Percentiles rank a stretch among this genome's conserved stretches.
Conservation (phyloP, 2,113 vertebrate species). For the Corythaeola cristata region DNA sequence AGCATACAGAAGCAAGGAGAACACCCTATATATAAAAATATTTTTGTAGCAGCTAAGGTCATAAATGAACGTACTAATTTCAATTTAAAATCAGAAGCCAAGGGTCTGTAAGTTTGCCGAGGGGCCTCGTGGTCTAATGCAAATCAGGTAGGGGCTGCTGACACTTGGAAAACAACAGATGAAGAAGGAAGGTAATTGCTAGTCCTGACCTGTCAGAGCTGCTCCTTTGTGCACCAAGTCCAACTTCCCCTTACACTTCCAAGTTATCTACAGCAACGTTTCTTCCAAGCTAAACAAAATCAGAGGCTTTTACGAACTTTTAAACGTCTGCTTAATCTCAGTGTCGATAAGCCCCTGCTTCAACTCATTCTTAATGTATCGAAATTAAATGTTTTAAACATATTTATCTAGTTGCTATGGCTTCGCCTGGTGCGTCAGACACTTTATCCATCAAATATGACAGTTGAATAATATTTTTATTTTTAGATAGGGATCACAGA, state of each 20-base stretch:
- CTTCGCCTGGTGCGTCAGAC: conserved; percentile 18
- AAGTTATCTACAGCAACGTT: conserved; percentile 29
- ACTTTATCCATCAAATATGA: conserved; percentile 66
- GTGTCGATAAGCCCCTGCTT: not conserved
- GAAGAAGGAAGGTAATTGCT: conserved; percentile 38
- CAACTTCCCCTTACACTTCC: conserved; percentile 42
- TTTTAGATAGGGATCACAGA: conserved; percentile 69
- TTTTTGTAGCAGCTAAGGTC: conserved; percentile 21
- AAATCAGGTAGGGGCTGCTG: conserved; percentile 28
- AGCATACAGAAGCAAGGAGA: not conserved
- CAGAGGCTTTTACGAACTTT: conserved; percentile 59
- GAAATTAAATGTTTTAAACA: conserved; percentile 43
- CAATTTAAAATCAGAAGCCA: not conserved
- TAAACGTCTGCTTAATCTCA: conserved; percentile 46
- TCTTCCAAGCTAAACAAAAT: conserved; percentile 64
- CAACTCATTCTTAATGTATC: conserved; percentile 49
- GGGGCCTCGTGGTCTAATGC: not conserved
- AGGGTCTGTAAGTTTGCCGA: not conserved
- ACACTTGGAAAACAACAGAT: conserved; percentile 17
- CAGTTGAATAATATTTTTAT: conserved; percentile 71
- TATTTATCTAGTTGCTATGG: conserved; percentile 70
- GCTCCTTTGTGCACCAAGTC: not conserved
- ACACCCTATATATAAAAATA: not conserved
- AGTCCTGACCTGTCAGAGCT: not conserved
- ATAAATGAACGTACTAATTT: conserved; percentile 20